Conservation (phyloP, 2,797 vertebrate species). For the Acestrorhynchus altus region DNA sequence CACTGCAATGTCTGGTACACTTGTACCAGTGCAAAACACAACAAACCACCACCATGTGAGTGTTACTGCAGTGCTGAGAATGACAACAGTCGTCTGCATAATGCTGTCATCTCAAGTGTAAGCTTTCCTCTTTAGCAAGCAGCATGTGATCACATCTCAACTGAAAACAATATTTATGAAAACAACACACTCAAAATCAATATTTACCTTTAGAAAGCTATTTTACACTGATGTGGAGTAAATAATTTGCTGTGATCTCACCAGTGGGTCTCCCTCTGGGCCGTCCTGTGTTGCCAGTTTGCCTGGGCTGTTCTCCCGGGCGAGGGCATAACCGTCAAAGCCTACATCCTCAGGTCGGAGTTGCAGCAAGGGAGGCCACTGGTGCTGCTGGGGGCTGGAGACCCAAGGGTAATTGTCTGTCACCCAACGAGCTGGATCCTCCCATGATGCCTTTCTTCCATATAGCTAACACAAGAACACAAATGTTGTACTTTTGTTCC, state of each 20-base stretch:
- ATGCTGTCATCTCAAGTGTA: no score
- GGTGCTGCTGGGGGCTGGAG: slow-evolving; percentile 78
- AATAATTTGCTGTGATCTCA: slow-evolving; percentile 73
- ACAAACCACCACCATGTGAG: no score
- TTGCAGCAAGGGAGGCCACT: slow-evolving; percentile 85
- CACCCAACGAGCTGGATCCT: slow-evolving; percentile 89
- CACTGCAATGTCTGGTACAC: no score
- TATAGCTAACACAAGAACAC: slow-evolving; percentile 75
- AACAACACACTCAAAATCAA: no score
- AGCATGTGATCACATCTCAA: no score
- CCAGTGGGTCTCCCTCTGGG: slow-evolving; percentile 84
- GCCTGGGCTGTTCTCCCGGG: slow-evolving; percentile 77
- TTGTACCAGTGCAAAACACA: no score
- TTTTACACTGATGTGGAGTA: no score
- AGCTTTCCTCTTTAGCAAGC: no score
- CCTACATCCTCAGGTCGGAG: slow-evolving; percentile 86
- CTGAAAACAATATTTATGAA: no score
- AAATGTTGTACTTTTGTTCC: neutral
- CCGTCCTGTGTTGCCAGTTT: slow-evolving; percentile 76
- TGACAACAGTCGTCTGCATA: no score
- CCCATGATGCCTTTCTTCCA: slow-evolving; percentile 84
- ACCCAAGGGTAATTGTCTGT: slow-evolving; percentile 88
- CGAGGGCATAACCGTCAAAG: slow-evolving; percentile 81
- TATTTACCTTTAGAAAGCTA: no score
- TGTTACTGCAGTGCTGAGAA: no score